phyloP scores from a whole-genome alignment of 1,140 invertebrate species.

The Neodiprion virginianus region DNA sequence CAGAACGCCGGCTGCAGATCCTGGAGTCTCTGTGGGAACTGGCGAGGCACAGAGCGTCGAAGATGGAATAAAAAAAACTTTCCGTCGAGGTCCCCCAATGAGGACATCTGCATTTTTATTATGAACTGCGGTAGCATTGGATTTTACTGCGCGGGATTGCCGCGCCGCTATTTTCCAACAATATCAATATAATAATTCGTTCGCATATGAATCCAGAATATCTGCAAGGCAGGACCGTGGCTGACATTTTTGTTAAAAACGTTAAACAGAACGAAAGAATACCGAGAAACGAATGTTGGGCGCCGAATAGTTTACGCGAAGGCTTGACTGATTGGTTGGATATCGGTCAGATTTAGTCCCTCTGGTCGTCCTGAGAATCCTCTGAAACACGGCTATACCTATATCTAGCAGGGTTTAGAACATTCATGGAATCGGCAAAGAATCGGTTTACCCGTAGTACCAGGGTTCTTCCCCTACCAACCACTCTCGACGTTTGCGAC shows the following conservation, averaged over 20 bases:
- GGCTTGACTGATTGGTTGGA: too few relatives aligned
- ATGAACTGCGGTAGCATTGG: background rate
- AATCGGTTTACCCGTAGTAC: background rate
- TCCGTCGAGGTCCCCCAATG: background rate
- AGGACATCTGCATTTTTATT: constrained; percentile 35
- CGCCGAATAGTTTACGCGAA: too few relatives aligned
- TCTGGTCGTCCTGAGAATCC: too few relatives aligned
- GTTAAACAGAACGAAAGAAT: background rate
- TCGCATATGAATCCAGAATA: too few relatives aligned
- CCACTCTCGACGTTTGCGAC: constrained; percentile 23
- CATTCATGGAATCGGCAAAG: background rate
- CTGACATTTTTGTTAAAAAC: background rate
- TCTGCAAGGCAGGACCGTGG: too few relatives aligned
- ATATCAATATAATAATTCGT: too few relatives aligned
- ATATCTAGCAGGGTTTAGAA: background rate
- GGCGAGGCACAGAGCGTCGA: background rate
- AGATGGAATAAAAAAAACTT: background rate
- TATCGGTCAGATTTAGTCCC: too few relatives aligned
- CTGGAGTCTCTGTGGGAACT: constrained; percentile 33
- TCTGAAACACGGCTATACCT: too few relatives aligned
- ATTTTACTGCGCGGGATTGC: background rate
- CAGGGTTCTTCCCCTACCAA: background rate
- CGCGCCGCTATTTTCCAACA: too few relatives aligned
- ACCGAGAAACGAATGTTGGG: background rate
- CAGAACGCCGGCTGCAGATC: constrained; percentile 19